Evolutionary conservation across 1,140 invertebrate genomes (phyloP).

Genomic region (Nebria ingens): DNA sequence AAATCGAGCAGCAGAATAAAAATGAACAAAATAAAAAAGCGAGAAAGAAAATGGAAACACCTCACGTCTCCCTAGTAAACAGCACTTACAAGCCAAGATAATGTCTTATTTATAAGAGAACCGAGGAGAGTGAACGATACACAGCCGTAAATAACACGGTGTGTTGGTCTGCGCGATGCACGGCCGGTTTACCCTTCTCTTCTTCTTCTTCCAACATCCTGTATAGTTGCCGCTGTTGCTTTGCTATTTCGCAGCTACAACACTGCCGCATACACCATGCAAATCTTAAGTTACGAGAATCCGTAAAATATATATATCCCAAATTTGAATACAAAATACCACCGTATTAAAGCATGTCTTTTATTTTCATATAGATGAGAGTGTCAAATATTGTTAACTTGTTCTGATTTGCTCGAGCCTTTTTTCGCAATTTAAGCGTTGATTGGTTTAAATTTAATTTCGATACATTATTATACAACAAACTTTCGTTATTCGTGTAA

Average conservation of each 20-base stretch:
- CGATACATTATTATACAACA: no score
- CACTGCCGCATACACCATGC: neutral
- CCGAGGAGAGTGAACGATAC: neutral
- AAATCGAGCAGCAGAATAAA: conserved; percentile 25
- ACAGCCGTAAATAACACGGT: neutral
- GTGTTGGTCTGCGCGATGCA: neutral
- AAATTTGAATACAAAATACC: conserved; percentile 2
- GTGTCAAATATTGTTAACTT: neutral
- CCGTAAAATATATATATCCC: neutral
- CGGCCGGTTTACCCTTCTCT: neutral
- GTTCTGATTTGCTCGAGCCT: no score
- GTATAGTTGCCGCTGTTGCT: no score
- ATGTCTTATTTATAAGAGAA: conserved; percentile 32
- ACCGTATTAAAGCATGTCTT: neutral
- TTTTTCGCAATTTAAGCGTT: no score
- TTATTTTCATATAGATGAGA: neutral
- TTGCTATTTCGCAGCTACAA: neutral
- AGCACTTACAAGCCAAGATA: conserved; percentile 28
- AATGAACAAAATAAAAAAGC: conserved; percentile 24
- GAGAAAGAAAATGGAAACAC: conserved; percentile 25
- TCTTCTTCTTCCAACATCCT: neutral
- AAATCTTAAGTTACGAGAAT: neutral
- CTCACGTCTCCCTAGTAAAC: conserved; percentile 30
- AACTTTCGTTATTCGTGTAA: no score
- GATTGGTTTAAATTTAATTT: no score